Percentiles rank a stretch among this genome's conserved stretches.
Conservation (phyloP, 2,888 invertebrate species). For the Drosophila lutescens region DNA sequence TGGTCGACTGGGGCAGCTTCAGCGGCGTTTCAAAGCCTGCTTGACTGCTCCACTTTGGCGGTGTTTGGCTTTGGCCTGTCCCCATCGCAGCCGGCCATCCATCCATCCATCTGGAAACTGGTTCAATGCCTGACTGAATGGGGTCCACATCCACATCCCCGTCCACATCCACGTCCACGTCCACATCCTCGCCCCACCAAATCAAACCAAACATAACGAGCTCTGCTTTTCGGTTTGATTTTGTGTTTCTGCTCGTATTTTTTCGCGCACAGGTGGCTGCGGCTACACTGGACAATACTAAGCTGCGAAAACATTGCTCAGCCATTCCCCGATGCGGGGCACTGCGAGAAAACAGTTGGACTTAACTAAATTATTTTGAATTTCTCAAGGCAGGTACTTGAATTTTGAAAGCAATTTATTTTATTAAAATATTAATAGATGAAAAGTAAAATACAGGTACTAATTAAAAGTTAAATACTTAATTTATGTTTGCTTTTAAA, state of each 20-base stretch:
- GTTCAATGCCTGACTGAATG: constrained; percentile 57
- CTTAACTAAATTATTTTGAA: no score
- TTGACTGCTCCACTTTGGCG: constrained; percentile 79
- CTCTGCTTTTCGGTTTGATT: constrained; percentile 76
- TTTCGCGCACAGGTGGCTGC: constrained; percentile 71
- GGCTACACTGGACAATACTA: constrained; percentile 62
- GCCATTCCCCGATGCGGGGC: constrained; percentile 53
- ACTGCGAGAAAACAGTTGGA: neutral
- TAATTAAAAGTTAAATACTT: no score
- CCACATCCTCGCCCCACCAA: constrained; percentile 2
- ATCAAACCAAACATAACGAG: constrained; percentile 61
- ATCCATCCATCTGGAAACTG: constrained; percentile 67
- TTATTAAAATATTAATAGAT: no score
- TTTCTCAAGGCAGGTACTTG: no score
- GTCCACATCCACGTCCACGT: neutral
- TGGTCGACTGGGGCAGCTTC: constrained; percentile 22
- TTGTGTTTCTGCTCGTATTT: constrained; percentile 39
- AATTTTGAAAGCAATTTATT: no score
- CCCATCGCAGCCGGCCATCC: constrained; percentile 60
- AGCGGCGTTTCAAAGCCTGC: constrained; percentile 77
- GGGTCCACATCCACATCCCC: constrained; percentile 9
- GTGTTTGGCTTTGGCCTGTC: constrained; percentile 46
- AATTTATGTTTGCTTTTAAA: no score
- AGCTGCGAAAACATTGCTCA: constrained; percentile 82
- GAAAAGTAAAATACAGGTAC: no score